Conservation (phyloP, 2,888 invertebrate species). For the Scaeva pyrastri region DNA sequence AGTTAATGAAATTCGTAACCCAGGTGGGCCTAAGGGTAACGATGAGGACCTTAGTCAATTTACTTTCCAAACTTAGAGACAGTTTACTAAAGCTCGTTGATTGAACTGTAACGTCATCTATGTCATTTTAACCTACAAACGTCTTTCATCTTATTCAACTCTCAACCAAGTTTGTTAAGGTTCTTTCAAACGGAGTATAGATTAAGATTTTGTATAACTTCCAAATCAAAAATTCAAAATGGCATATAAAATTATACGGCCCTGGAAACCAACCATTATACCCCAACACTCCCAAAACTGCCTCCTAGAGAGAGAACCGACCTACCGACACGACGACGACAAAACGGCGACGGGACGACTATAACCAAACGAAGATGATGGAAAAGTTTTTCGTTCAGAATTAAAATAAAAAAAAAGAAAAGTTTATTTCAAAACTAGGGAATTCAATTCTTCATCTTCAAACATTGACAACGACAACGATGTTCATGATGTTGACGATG, state of each 20-base stretch:
- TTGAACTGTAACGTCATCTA: no score
- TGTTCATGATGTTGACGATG: constrained; percentile 36
- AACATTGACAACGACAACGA: constrained; percentile 63
- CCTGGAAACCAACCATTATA: constrained; percentile 8
- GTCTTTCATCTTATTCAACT: no score
- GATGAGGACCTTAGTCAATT: no score
- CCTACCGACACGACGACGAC: no score
- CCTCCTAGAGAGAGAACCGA: not conserved
- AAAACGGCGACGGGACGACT: no score
- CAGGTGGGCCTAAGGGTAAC: no score
- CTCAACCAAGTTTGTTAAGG: no score
- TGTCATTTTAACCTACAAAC: no score
- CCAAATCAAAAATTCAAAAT: not conserved
- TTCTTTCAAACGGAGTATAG: no score
- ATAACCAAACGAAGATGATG: constrained; percentile 66
- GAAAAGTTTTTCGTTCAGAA: constrained; percentile 58
- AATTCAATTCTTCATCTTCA: constrained; percentile 56
- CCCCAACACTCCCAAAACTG: constrained; percentile 27
- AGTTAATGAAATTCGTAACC: no score
- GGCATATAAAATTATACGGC: not conserved
- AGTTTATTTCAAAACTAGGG: constrained; percentile 36
- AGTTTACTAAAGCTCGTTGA: no score
- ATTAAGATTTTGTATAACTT: not conserved
- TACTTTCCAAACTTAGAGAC: no score
- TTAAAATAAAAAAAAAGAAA: constrained; percentile 20